Percentiles rank a stretch among this genome's conserved stretches.
Conservation (phyloP, 2,113 vertebrate genomes). For the Eulemur rufifrons region DNA sequence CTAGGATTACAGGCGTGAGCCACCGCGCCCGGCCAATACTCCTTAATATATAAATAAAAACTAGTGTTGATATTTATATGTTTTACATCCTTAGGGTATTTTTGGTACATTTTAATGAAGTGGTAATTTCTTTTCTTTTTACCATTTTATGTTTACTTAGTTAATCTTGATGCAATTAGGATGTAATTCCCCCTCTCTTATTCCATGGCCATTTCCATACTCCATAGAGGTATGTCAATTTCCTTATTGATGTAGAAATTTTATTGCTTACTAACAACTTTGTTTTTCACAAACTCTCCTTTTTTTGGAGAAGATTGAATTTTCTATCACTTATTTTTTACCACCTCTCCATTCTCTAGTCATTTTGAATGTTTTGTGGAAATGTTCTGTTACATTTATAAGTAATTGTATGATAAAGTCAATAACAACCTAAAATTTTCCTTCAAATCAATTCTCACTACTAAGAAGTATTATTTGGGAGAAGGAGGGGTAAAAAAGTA, state of each 20-base stretch:
- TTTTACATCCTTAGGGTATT: background rate
- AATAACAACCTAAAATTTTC: background rate
- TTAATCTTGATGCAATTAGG: background rate
- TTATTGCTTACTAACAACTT: background rate
- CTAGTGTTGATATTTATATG: background rate
- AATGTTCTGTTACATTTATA: background rate
- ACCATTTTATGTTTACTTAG: background rate
- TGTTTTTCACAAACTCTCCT: background rate
- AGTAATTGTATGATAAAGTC: background rate
- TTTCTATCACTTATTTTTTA: background rate
- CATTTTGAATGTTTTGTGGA: background rate
- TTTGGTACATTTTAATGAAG: background rate
- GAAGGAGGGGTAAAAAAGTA: background rate
- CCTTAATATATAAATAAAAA: background rate
- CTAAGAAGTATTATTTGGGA: background rate
- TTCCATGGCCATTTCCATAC: background rate
- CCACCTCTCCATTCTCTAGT: background rate
- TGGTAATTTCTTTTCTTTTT: background rate
- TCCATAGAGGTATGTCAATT: background rate
- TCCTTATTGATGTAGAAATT: too few species aligned
- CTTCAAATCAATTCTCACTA: background rate
- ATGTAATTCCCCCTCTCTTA: background rate
- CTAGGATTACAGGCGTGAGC: too few species aligned
- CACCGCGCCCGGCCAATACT: too few species aligned
- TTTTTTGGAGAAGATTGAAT: background rate